Percentiles rank a stretch among this genome's conserved stretches.
Evolutionary conservation across 1,140 invertebrate genomes (phyloP).

Genomic region (Chironomus tepperi): DNA sequence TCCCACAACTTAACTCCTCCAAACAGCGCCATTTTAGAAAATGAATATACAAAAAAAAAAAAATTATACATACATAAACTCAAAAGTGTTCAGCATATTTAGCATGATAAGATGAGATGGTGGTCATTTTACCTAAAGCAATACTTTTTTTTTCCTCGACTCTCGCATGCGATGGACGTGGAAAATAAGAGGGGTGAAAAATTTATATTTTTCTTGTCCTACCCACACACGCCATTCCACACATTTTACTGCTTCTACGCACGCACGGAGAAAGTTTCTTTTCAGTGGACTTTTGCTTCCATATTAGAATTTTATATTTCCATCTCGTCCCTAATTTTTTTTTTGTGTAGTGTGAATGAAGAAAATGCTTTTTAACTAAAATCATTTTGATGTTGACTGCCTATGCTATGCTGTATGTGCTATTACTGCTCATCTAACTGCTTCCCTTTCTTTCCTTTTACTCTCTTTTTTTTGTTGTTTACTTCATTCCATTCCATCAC

Average conservation of each 20-base stretch:
- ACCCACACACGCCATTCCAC: not conserved
- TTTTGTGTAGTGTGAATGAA: not conserved
- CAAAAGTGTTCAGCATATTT: not conserved
- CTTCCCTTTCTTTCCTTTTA: not conserved
- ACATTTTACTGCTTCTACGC: not conserved
- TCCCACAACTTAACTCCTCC: too few species aligned
- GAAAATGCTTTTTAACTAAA: not conserved
- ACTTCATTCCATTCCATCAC: constrained; percentile 6
- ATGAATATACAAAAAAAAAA: not conserved
- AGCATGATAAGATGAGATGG: constrained; percentile 12
- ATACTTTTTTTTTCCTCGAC: not conserved
- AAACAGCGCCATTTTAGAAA: not conserved
- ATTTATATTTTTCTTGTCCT: constrained; percentile 3
- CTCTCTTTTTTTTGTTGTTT: not conserved
- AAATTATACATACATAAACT: too few species aligned
- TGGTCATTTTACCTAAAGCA: constrained; percentile 6
- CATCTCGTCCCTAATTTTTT: too few species aligned
- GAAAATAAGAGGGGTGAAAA: not conserved
- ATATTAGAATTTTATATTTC: not conserved
- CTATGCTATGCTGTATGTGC: not conserved
- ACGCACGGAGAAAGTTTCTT: not conserved
- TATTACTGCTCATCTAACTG: not conserved
- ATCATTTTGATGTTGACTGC: not conserved
- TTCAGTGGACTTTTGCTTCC: not conserved
- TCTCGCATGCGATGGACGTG: not conserved